A percentile compares a stretch with the other conserved stretches of the same genome.
phyloP scores from a whole-genome alignment of 2,797 vertebrate species.

The Coranthus polyacanthus region DNA sequence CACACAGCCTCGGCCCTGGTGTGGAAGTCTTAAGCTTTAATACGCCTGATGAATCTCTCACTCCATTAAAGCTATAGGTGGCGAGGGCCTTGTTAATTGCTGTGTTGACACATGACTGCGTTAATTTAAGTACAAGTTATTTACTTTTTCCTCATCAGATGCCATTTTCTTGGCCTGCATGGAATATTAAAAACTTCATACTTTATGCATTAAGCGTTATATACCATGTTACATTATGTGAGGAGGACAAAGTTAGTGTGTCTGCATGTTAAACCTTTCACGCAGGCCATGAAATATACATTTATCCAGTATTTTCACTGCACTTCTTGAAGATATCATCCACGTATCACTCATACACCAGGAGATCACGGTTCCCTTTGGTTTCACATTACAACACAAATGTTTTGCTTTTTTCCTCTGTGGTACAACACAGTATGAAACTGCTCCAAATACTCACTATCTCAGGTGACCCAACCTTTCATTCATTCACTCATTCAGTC shows the following conservation, averaged over 20 bases:
- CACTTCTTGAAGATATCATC: too few relatives aligned
- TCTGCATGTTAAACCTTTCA: neutral
- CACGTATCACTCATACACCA: too few relatives aligned
- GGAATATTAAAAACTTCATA: conserved; percentile 70
- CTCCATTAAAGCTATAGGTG: conserved; percentile 80
- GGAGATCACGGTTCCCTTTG: too few relatives aligned
- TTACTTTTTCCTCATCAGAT: conserved; percentile 63
- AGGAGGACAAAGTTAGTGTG: conserved; percentile 4
- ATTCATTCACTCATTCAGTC: too few relatives aligned
- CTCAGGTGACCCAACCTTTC: too few relatives aligned
- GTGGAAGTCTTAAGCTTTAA: conserved; percentile 79
- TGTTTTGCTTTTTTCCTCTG: too few relatives aligned
- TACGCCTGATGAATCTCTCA: conserved; percentile 82
- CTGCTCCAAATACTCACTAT: too few relatives aligned
- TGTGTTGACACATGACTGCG: conserved; percentile 76
- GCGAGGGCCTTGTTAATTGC: conserved; percentile 80
- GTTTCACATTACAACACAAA: too few relatives aligned
- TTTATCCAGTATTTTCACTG: neutral
- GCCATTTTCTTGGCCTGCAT: conserved; percentile 60
- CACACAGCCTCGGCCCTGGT: conserved; percentile 57
- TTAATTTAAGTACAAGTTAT: conserved; percentile 78
- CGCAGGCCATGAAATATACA: neutral
- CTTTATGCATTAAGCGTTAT: conserved; percentile 12
- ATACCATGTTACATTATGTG: conserved; percentile 7
- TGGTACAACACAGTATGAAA: too few relatives aligned